phyloP scores from a whole-genome alignment of 2,797 vertebrate genomes.

The Coendou prehensilis region DNA sequence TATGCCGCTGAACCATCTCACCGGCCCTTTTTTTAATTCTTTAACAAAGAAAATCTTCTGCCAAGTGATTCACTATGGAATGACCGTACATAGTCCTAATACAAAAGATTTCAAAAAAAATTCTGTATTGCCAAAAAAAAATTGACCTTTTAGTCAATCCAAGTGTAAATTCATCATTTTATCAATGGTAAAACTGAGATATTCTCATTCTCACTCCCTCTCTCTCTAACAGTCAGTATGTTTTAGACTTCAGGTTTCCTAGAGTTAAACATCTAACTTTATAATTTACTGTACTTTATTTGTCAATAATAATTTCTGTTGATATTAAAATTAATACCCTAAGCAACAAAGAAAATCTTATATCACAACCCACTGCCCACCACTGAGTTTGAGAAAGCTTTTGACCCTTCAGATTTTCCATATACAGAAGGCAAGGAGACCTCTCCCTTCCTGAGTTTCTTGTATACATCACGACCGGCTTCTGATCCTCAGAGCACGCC shows the following conservation, averaged over 20 bases:
- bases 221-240: background rate
- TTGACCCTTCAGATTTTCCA: background rate
- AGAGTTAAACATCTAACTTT: background rate
- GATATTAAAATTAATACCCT: background rate
- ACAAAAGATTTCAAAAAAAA: constrained; percentile 48
- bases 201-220: background rate
- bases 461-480: background rate
- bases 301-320: constrained; percentile 33
- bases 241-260: background rate
- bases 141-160: background rate
- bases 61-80: background rate
- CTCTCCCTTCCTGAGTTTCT: background rate
- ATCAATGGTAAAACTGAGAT: constrained; percentile 37
- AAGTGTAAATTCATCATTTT: background rate
- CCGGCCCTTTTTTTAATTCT: background rate
- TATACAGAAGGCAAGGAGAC: constrained; percentile 21
- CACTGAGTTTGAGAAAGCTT: constrained; percentile 20
- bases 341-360: background rate
- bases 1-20: no score
- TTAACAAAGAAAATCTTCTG: constrained; percentile 43
- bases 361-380: background rate
- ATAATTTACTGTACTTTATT: background rate
- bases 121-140: constrained; percentile 21
- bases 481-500: background rate
- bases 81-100: background rate